Percentiles rank a stretch among this genome's conserved stretches.
phyloP scores from a whole-genome alignment of 2,797 vertebrate genomes.

The Tadarida brasiliensis region DNA sequence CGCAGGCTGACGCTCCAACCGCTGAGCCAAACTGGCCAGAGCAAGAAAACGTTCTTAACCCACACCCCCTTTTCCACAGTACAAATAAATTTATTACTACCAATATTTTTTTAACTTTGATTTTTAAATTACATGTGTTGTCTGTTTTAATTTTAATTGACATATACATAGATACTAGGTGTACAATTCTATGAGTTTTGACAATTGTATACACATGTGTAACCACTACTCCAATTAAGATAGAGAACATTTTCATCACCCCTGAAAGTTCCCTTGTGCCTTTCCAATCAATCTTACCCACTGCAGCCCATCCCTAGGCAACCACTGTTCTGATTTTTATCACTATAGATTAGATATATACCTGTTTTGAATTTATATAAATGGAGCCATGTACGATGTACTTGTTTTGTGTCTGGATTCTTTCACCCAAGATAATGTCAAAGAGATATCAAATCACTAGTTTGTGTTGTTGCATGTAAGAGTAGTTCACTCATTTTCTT shows the following conservation, averaged over 20 bases:
- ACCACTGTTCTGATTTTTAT: neutral
- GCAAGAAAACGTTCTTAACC: neutral
- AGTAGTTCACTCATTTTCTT: neutral
- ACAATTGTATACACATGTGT: too few species aligned
- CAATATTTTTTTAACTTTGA: neutral
- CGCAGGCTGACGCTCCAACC: too few species aligned
- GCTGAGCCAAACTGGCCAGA: too few species aligned
- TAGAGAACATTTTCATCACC: too few species aligned
- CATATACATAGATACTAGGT: too few species aligned
- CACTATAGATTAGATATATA: neutral
- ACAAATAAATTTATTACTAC: neutral
- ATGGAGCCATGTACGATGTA: neutral
- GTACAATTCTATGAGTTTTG: too few species aligned
- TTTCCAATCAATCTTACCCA: neutral
- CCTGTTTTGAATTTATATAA: neutral
- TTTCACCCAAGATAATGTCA: neutral
- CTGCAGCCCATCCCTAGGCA: neutral
- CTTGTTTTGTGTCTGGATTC: neutral
- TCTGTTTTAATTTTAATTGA: neutral
- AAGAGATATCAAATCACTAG: neutral
- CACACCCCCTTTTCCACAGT: neutral
- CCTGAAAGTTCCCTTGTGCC: neutral
- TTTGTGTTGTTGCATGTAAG: neutral
- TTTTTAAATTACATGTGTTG: neutral
- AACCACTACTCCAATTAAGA: too few species aligned